Percentiles rank a stretch among this genome's conserved stretches.
These are phyloP conservation scores for Poecilia picta DNA, from an alignment of 2,797 vertebrate species.

Conservation along the genomic window DNA sequence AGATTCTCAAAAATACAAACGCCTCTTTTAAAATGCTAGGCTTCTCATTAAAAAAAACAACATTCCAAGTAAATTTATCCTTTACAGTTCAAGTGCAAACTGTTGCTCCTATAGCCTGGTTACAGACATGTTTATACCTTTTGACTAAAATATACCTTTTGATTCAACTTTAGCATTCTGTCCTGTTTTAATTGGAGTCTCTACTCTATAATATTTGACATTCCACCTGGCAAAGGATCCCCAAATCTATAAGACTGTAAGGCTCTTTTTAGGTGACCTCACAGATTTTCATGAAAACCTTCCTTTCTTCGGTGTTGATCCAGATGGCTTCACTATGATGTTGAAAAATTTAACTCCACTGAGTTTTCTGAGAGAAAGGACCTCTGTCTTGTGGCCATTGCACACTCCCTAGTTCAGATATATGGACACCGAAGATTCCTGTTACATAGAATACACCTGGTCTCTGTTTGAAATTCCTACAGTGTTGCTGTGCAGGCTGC, in stretches of 20 bases:
- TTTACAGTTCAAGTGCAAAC: neutral
- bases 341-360: neutral
- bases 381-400: neutral
- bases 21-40: neutral
- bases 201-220: neutral
- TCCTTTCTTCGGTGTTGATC: neutral
- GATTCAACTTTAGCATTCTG: neutral
- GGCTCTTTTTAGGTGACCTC: neutral
- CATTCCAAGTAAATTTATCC: neutral
- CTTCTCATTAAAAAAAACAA: neutral
- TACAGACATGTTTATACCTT: neutral
- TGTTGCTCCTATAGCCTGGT: neutral
- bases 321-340: neutral
- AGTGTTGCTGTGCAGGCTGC: neutral
- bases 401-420: neutral
- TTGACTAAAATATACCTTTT: neutral
- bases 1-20: neutral
- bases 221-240: neutral
- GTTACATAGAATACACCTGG: neutral
- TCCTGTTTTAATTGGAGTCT: neutral
- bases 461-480: neutral
- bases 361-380: neutral
- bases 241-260: neutral
- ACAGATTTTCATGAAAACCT: neutral
- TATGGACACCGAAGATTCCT: neutral